Evolutionary conservation across 2,888 invertebrate species (phyloP).

Genomic region (Urechis unicinctus): DNA sequence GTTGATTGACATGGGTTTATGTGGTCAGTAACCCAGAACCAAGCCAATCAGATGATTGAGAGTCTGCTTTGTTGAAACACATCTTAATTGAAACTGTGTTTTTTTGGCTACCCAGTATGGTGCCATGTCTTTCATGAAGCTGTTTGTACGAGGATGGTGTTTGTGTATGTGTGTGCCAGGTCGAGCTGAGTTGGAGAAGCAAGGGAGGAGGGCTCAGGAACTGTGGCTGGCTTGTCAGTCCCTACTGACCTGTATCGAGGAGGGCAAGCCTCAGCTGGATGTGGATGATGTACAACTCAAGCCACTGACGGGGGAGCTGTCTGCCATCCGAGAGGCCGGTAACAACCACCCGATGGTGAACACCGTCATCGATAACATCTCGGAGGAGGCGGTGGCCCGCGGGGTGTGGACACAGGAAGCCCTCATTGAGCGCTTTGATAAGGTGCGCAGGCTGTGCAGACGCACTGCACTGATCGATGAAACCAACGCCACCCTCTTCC

Average conservation of each 20-base stretch:
- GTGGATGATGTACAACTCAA: conserved; percentile 30
- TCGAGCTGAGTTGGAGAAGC: conserved; percentile 48
- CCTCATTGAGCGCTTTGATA: conserved; percentile 71
- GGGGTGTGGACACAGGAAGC: conserved; percentile 86
- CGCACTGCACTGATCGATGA: conserved; percentile 82
- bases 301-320: conserved; percentile 36
- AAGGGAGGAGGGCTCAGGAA: conserved; percentile 64
- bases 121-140: neutral
- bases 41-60: no score
- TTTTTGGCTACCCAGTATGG: neutral
- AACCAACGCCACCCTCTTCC: conserved; percentile 69
- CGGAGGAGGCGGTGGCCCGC: conserved; percentile 66
- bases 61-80: no score
- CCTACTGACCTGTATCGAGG: conserved; percentile 68
- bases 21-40: no score
- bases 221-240: conserved; percentile 92
- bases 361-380: conserved; percentile 71
- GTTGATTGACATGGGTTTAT: no score
- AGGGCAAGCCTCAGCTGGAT: conserved; percentile 53
- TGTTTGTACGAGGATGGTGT: conserved; percentile 68
- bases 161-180: no score
- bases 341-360: conserved; percentile 69
- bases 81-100: no score
- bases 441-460: conserved; percentile 61
- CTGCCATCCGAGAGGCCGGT: conserved; percentile 34